phyloP scores from a whole-genome alignment of 2,113 vertebrate genomes.

The Trematocara macrostoma region DNA sequence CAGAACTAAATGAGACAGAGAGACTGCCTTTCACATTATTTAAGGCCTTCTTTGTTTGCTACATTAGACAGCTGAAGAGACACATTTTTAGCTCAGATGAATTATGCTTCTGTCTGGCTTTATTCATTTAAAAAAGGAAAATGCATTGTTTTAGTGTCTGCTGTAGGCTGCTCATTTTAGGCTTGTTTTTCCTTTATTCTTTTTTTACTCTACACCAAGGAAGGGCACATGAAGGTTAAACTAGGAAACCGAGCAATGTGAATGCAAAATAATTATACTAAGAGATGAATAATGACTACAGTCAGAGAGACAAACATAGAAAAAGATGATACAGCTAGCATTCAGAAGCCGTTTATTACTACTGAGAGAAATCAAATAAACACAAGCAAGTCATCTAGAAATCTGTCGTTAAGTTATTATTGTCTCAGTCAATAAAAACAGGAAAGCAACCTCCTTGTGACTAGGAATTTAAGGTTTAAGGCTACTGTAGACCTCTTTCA shows the following conservation, averaged over 20 bases:
- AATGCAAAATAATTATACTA: not conserved
- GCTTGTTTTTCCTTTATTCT: not conserved
- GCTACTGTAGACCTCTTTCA: not conserved
- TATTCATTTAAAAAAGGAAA: not conserved
- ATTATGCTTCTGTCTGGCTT: not conserved
- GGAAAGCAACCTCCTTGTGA: not conserved
- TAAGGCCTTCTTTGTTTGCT: conserved; percentile 51
- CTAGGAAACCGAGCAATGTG: not conserved
- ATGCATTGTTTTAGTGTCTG: not conserved
- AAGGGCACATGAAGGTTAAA: not conserved
- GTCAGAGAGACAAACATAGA: not conserved
- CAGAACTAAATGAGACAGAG: conserved; percentile 19
- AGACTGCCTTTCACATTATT: conserved; percentile 9
- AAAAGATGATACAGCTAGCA: not conserved
- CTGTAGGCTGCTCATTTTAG: not conserved
- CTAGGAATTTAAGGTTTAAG: not conserved
- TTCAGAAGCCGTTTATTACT: not conserved
- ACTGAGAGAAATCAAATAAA: not conserved
- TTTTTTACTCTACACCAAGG: not conserved
- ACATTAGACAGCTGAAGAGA: conserved; percentile 26
- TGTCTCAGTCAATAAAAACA: not conserved
- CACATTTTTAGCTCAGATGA: not conserved
- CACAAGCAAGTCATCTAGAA: not conserved
- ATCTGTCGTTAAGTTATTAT: not conserved
- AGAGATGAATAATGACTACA: not conserved